Conservation (phyloP, 2,888 invertebrate genomes). For the Glyphotaelius pellucidus region DNA sequence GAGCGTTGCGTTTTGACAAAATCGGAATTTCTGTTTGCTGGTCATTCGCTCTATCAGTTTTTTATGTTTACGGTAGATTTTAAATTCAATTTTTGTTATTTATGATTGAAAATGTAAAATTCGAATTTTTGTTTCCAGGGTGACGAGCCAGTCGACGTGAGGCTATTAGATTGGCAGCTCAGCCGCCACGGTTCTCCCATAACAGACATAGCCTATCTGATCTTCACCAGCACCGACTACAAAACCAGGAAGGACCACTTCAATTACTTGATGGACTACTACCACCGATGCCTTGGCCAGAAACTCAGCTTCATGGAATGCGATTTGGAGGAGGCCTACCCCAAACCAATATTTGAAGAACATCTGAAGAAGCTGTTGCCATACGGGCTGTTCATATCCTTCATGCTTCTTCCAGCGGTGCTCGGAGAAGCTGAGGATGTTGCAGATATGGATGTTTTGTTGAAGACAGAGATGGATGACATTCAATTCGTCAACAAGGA, state of each 20-base stretch:
- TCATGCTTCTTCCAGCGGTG: conserved; percentile 46
- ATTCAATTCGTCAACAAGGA: conserved; percentile 45
- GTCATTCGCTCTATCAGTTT: too few relatives aligned
- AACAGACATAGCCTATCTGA: conserved; percentile 51
- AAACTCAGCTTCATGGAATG: conserved; percentile 45
- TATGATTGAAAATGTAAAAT: too few relatives aligned
- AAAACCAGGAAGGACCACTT: conserved; percentile 41
- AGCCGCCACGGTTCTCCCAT: conserved; percentile 48
- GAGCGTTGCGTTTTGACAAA: too few relatives aligned
- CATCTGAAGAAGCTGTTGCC: conserved; percentile 53
- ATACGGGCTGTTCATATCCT: conserved; percentile 55
- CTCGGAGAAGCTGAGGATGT: conserved; percentile 58
- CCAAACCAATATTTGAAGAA: conserved; percentile 50
- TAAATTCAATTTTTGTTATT: too few relatives aligned
- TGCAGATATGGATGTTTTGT: conserved; percentile 51
- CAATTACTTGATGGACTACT: conserved; percentile 48
- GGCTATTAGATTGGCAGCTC: conserved; percentile 58
- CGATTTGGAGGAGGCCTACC: conserved; percentile 49
- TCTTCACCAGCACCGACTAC: conserved; percentile 57
- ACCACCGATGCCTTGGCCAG: conserved; percentile 36
- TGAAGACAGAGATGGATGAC: conserved; percentile 50
- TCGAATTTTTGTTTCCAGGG: conserved; percentile 47
- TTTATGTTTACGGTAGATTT: too few relatives aligned
- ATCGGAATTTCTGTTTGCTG: too few relatives aligned
- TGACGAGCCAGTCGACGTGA: conserved; percentile 47